Conservation (phyloP, 2,888 invertebrate species). For the Onchidella celtica region DNA sequence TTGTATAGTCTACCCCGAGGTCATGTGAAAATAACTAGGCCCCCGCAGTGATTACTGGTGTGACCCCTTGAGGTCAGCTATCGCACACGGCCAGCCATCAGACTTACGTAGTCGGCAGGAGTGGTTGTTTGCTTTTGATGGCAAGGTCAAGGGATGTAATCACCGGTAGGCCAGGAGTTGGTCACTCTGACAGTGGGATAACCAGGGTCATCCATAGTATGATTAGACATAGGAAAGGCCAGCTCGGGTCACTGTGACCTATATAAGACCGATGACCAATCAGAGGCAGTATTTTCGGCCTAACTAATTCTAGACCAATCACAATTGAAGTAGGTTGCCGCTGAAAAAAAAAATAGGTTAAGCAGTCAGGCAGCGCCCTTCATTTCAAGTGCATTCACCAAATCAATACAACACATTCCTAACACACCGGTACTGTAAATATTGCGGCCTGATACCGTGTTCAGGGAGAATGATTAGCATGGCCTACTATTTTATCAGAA, state of each 20-base stretch:
- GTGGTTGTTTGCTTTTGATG: conserved; percentile 5
- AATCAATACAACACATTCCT: neutral
- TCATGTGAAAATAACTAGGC: no score
- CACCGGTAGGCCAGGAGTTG: neutral
- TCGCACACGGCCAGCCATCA: neutral
- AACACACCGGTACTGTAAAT: neutral
- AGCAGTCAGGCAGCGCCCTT: conserved; percentile 22
- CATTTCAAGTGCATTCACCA: neutral
- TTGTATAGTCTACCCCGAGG: no score
- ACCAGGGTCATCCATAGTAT: conserved; percentile 8
- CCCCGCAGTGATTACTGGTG: neutral
- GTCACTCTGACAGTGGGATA: neutral
- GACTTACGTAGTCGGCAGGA: neutral
- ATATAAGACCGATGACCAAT: conserved; percentile 33
- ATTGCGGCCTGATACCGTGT: no score
- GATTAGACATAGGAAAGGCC: conserved; percentile 9
- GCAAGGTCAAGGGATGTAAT: neutral
- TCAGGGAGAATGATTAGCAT: no score
- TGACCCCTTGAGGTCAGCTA: neutral
- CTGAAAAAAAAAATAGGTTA: conserved; percentile 31
- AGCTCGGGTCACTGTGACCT: conserved; percentile 42
- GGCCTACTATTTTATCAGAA: no score
- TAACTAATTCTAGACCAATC: conserved; percentile 44
- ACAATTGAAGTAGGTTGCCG: conserved; percentile 39
- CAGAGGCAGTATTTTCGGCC: conserved; percentile 23